Evolutionary conservation across 2,888 invertebrate genomes (phyloP), one percentile per base, ranked within the genome.

Genomic region (Psococerastis gibbosa): DNA sequence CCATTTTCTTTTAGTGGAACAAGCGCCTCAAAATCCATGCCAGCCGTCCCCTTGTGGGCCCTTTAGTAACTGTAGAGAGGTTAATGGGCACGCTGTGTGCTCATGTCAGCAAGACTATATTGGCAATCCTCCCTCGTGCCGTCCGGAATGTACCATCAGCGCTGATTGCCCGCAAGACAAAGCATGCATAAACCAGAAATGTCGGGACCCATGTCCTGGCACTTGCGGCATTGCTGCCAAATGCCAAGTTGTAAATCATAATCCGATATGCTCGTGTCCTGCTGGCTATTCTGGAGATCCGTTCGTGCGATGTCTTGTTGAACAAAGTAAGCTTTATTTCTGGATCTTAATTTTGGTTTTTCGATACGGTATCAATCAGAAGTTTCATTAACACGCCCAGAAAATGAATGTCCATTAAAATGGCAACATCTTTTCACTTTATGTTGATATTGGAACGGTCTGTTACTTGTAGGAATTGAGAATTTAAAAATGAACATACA

Each of bases 111-210:
- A 70, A 22, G 70, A 75, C 49, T 78, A 75, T 55, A 65, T 67
- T 46, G 82, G 82, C 45, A 71, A 71, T 45, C 82, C 83, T 31
- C 81, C 82, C 15, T 65, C 71, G 47, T 83, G 83, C 56, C 68
- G 73, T 52, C 81, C 81, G 11, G 83, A 83, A 60, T 85, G 84
- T 58, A 66, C 75, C 22, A 72, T 78, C 43, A 79, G 78, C 57
- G 73, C 78, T 2, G 80, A 83, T 55, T 83, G 81, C 60, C 66
- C 76, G 32, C 68, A 69, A 41, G 71, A 76, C 56, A 71, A 66
- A 59, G 78, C 80, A 41, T 83, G 83, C 57, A 69, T 74, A 50
- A 79, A 78, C 61, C 76, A 78, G 58, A 74, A 74, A 57, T 83
- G 83, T 60, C 67, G 69, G 44, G 73, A 83, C 59, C 81, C 81